Evolutionary conservation across 2,888 invertebrate species (phyloP).

Genomic region (Dexiosoma caninum): DNA sequence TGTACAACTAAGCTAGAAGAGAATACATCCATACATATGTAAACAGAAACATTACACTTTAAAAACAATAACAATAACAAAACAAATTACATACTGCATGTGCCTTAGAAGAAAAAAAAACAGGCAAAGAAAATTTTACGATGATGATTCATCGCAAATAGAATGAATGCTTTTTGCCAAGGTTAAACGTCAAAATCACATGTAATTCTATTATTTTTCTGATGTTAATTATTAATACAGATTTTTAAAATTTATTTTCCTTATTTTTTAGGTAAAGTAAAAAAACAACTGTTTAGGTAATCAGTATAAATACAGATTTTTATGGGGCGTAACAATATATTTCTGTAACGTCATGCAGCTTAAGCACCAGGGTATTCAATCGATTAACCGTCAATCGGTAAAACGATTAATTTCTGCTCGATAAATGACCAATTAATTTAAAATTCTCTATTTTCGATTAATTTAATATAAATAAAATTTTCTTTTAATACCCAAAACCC

Average conservation of each 20-base stretch:
- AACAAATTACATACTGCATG: not conserved
- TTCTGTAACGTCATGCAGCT: too few species aligned
- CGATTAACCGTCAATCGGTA: too few species aligned
- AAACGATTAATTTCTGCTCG: too few species aligned
- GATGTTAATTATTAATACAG: not conserved
- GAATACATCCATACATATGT: too few species aligned
- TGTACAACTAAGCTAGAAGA: too few species aligned
- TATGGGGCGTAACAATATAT: not conserved
- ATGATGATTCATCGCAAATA: slow-evolving; percentile 2
- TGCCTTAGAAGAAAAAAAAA: too few species aligned
- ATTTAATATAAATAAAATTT: too few species aligned
- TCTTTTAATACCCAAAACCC: too few species aligned
- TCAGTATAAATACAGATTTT: not conserved
- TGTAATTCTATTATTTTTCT: not conserved
- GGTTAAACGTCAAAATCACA: not conserved
- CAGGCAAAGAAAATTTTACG: not conserved
- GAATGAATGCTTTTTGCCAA: not conserved
- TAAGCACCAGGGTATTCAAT: too few species aligned
- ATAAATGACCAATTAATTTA: too few species aligned
- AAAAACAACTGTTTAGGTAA: too few species aligned
- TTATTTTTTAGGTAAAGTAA: not conserved
- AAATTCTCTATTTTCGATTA: too few species aligned
- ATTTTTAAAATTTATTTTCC: not conserved
- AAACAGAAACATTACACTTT: not conserved
- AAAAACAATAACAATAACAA: not conserved